phyloP scores from a whole-genome alignment of 2,888 invertebrate species.

The Helicoverpa assulta region DNA sequence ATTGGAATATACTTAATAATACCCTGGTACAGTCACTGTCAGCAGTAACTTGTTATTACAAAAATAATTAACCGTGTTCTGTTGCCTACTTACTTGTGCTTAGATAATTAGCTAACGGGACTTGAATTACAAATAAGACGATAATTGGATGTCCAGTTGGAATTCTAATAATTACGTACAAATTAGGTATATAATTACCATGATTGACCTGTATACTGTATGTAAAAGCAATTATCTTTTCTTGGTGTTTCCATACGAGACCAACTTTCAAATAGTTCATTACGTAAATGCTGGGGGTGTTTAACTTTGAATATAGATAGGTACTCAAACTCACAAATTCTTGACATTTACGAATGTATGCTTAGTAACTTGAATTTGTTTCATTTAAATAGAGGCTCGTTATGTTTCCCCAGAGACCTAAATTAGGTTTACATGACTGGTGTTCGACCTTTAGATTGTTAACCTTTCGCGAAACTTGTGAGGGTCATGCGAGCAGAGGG shows the following conservation, averaged over 20 bases:
- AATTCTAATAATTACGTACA: constrained; percentile 2
- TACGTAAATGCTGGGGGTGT: constrained; percentile 20
- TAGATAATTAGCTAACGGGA: constrained; percentile 28
- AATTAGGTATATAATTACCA: constrained; percentile 11
- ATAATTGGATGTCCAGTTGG: constrained; percentile 28
- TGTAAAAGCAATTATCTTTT: neutral
- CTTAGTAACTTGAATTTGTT: constrained; percentile 19
- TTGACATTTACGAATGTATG: constrained; percentile 10
- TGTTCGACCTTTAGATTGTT: constrained; percentile 75
- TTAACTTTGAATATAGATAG: constrained; percentile 15
- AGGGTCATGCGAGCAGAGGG: constrained; percentile 64
- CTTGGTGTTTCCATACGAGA: constrained; percentile 8
- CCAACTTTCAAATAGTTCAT: constrained; percentile 22
- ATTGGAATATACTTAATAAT: constrained; percentile 21
- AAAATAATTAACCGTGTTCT: constrained; percentile 1
- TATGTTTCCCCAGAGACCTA: constrained; percentile 59
- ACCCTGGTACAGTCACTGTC: constrained; percentile 21
- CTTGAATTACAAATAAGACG: constrained; percentile 18
- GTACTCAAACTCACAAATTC: constrained; percentile 4
- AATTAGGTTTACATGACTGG: constrained; percentile 70
- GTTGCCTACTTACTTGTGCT: constrained; percentile 7
- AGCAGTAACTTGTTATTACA: constrained; percentile 12
- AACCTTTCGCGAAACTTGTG: constrained; percentile 74
- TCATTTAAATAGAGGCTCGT: constrained; percentile 38
- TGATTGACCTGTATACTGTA: neutral